A percentile compares a stretch with the other conserved stretches of the same genome.
Conservation (phyloP, 2,888 invertebrate species). For the Leptothorax acervorum region DNA sequence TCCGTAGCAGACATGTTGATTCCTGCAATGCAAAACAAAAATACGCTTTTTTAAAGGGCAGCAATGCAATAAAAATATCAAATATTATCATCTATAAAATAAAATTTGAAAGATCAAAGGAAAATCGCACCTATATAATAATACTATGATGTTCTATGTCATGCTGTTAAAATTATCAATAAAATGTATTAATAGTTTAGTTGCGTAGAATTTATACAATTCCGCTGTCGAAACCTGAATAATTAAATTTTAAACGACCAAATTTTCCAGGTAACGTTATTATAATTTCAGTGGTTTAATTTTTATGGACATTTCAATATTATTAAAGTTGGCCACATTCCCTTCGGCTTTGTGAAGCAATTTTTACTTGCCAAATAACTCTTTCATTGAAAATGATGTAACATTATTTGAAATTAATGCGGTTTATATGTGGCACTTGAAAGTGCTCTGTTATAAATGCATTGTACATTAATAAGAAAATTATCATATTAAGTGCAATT, state of each 20-base stretch:
- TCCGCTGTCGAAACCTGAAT: not conserved
- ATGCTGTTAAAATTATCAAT: not conserved
- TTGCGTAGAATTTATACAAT: not conserved
- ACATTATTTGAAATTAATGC: not conserved
- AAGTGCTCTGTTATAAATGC: constrained; percentile 20
- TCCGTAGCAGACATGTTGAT: constrained; percentile 79
- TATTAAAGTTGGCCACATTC: not conserved
- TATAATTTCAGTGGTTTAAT: not conserved
- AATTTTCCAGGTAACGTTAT: not conserved
- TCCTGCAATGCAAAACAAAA: constrained; percentile 69
- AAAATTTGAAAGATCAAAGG: not conserved
- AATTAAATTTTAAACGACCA: not conserved
- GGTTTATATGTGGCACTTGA: not conserved
- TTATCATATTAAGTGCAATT: not conserved
- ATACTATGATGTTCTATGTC: not conserved
- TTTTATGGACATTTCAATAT: constrained; percentile 15
- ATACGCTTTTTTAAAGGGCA: not conserved
- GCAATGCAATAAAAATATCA: not conserved
- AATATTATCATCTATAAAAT: not conserved
- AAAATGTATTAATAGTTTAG: not conserved
- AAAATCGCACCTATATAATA: not conserved
- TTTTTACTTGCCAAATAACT: not conserved
- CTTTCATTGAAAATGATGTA: not conserved
- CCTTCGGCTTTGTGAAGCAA: not conserved
- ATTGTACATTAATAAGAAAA: not conserved